Conservation (phyloP, 2,888 invertebrate species). For the Dryobotodes eremita region DNA sequence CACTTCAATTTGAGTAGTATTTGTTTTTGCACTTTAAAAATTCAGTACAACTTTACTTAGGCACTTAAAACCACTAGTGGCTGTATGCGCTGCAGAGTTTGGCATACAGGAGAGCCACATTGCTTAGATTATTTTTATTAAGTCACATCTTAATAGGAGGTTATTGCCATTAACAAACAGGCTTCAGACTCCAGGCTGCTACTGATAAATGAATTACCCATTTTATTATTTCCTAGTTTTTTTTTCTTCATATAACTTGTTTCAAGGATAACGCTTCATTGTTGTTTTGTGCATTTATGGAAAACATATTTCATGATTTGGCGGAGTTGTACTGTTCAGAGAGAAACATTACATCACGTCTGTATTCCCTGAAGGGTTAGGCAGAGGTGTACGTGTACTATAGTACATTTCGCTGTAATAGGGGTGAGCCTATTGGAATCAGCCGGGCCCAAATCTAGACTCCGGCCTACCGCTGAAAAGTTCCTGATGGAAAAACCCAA, state of each 20-base stretch:
- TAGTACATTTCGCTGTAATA: not conserved
- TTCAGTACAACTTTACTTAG: not conserved
- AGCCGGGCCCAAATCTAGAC: too few relatives aligned
- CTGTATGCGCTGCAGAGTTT: not conserved
- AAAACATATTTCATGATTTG: not conserved
- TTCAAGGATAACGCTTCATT: not conserved
- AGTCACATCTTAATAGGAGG: not conserved
- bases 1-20: slow-evolving; percentile 1
- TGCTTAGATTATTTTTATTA: not conserved
- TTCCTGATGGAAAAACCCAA: not conserved
- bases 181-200: not conserved
- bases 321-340: not conserved
- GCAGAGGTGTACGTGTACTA: not conserved
- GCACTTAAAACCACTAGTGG: too few relatives aligned
- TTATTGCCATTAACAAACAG: not conserved
- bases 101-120: not conserved
- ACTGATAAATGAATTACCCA: not conserved
- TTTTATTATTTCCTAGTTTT: not conserved
- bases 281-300: not conserved
- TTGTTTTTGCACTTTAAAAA: slow-evolving; percentile 11
- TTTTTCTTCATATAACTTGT: not conserved
- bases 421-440: too few relatives aligned
- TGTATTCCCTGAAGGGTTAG: not conserved
- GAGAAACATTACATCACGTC: not conserved
- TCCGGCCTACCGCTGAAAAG: not conserved